phyloP scores from a whole-genome alignment of 2,797 vertebrate species.

The Nannoperca obscura region DNA sequence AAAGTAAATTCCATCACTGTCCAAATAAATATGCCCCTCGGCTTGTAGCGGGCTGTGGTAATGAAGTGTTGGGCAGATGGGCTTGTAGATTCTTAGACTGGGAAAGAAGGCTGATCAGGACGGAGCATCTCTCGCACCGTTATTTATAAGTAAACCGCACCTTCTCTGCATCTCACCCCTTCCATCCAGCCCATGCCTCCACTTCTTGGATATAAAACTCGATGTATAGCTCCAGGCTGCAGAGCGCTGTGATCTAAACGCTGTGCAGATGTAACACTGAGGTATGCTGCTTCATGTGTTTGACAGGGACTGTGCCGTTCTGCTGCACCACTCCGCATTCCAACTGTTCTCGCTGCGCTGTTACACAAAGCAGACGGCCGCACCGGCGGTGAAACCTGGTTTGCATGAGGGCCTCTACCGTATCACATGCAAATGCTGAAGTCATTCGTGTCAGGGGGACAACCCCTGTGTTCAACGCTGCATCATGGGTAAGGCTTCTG shows the following conservation, averaged over 20 bases:
- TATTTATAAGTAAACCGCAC: constrained; percentile 7
- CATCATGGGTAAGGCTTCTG: constrained; percentile 17
- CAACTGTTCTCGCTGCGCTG: constrained; percentile 37
- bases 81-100: constrained; percentile 19
- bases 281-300: constrained; percentile 47
- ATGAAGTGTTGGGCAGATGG: constrained; percentile 42
- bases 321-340: constrained; percentile 54
- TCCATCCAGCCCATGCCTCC: constrained; percentile 12
- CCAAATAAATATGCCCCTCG: constrained; percentile 51
- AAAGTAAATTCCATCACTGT: constrained; percentile 52
- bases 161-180: constrained; percentile 1
- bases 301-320: constrained; percentile 39
- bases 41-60: constrained; percentile 16
- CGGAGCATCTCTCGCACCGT: constrained; percentile 20
- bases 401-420: constrained; percentile 68
- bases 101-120: neutral
- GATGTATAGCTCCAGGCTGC: constrained; percentile 1
- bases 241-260: constrained; percentile 8
- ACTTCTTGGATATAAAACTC: constrained; percentile 8
- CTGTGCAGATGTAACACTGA: constrained; percentile 27
- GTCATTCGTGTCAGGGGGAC: constrained; percentile 36
- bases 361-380: constrained; percentile 67
- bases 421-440: constrained; percentile 68
- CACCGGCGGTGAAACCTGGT: constrained; percentile 34
- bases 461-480: constrained; percentile 43